Percentiles rank a stretch among this genome's conserved stretches.
These are phyloP conservation scores for Camponotus pennsylvanicus DNA, from an alignment of 1,140 invertebrate genomes.

Conservation along the genomic window DNA sequence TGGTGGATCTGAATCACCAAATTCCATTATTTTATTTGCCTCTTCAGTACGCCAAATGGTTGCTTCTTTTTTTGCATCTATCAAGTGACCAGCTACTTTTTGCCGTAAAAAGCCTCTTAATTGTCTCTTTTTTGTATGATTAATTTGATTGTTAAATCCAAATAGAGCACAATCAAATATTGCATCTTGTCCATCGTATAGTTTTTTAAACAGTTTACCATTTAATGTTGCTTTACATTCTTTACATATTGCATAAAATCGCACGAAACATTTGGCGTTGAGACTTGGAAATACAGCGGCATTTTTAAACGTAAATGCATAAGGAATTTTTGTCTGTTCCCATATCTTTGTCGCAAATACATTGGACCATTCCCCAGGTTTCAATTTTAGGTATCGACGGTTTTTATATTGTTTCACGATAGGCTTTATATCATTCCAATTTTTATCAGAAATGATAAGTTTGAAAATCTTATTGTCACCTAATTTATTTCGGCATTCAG, in stretches of 20 bases:
- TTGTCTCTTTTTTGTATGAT: not conserved
- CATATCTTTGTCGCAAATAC: slow-evolving; percentile 22
- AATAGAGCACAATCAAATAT: not conserved
- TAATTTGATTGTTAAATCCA: not conserved
- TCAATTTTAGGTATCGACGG: slow-evolving; percentile 18
- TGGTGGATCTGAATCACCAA: slow-evolving; percentile 1
- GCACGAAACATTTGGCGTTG: not conserved
- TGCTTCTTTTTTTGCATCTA: not conserved
- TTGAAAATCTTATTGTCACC: not conserved
- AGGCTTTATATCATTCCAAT: slow-evolving; percentile 2
- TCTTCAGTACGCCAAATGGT: not conserved
- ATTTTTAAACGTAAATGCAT: slow-evolving; percentile 8
- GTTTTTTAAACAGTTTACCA: not conserved
- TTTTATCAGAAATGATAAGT: slow-evolving; percentile 6
- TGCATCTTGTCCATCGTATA: not conserved
- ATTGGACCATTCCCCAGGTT: not conserved
- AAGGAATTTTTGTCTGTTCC: slow-evolving; percentile 4
- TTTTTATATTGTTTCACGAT: not conserved
- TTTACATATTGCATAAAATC: not conserved
- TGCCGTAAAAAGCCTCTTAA: not conserved
- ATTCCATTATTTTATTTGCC: not conserved
- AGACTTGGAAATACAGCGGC: not conserved
- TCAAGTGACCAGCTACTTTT: not conserved
- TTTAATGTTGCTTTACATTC: not conserved
- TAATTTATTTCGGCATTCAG: not conserved